Evolutionary conservation across 2,888 invertebrate species (phyloP).

Genomic region (Torymus aiolomorphi): DNA sequence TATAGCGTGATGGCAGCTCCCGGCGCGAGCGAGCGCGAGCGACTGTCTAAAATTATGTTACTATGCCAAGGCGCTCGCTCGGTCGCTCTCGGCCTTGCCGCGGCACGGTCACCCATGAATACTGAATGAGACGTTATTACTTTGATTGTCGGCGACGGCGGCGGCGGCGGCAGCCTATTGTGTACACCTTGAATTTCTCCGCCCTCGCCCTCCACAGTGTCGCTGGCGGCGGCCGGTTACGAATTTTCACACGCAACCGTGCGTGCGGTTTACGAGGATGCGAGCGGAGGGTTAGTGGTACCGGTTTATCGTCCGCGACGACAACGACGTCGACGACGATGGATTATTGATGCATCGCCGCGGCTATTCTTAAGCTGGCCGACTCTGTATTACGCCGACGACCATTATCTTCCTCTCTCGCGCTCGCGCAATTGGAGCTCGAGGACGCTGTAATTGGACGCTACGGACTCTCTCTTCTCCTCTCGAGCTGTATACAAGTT

Average conservation of each 20-base stretch:
- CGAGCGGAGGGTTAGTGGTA: too few species aligned
- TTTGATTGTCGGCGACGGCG: slow-evolving; percentile 55
- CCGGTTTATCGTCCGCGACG: too few species aligned
- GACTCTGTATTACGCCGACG: neutral
- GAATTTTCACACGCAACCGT: too few species aligned
- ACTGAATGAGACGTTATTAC: slow-evolving; percentile 67
- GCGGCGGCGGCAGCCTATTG: neutral
- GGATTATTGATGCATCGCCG: too few species aligned
- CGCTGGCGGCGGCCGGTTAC: too few species aligned
- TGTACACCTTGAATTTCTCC: neutral
- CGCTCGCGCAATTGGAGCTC: neutral
- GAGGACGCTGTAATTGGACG: slow-evolving; percentile 17
- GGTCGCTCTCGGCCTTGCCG: slow-evolving; percentile 62
- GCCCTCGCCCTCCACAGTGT: too few species aligned
- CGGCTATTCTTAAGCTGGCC: too few species aligned
- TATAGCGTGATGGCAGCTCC: slow-evolving; percentile 15
- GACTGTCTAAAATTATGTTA: slow-evolving; percentile 63
- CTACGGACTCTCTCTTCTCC: neutral
- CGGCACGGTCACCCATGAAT: slow-evolving; percentile 65
- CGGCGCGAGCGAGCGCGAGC: too few species aligned
- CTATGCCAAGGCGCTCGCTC: slow-evolving; percentile 66
- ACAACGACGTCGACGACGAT: too few species aligned
- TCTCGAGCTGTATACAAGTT: slow-evolving; percentile 12
- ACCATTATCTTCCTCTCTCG: slow-evolving; percentile 3
- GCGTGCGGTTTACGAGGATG: too few species aligned